Percentiles rank a stretch among this genome's conserved stretches.
These are phyloP conservation scores for Aratinga solstitialis DNA, from an alignment of 2,797 vertebrate genomes.

Conservation along the genomic window DNA sequence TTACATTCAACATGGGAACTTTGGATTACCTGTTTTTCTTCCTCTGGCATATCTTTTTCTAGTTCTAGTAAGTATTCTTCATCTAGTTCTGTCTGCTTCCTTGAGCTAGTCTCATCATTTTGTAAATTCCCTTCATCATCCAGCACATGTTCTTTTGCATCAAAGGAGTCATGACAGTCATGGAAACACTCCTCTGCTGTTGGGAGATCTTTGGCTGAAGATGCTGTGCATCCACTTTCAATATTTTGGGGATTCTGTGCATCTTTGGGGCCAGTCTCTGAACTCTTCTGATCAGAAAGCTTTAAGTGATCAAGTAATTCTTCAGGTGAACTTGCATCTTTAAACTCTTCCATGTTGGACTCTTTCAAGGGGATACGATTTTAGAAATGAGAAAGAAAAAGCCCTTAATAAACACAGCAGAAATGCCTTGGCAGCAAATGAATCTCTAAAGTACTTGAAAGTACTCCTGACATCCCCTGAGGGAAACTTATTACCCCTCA, in stretches of 20 bases:
- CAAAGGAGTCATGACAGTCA: conserved; percentile 83
- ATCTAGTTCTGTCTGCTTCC: conserved; percentile 80
- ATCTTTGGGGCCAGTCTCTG: not conserved
- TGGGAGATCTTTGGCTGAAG: conserved; percentile 9
- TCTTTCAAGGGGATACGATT: not conserved
- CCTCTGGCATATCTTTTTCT: conserved; percentile 88
- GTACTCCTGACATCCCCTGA: fast-evolving
- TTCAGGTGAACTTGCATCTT: conserved; percentile 47
- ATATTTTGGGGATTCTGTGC: not conserved
- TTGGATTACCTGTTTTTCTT: conserved; percentile 89
- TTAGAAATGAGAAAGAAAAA: not conserved
- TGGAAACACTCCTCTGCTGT: conserved; percentile 84
- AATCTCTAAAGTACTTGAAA: not conserved
- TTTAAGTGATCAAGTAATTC: conserved; percentile 65
- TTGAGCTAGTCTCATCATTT: conserved; percentile 70
- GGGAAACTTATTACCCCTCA: not conserved
- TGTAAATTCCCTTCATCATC: conserved; percentile 46
- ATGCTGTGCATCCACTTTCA: not conserved
- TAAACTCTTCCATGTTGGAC: conserved; percentile 50
- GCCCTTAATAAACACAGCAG: fast-evolving
- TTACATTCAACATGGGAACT: not conserved
- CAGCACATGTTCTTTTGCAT: conserved; percentile 26
- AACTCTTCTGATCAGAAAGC: conserved; percentile 58
- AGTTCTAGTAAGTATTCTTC: conserved; percentile 86
- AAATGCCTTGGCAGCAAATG: not conserved